Conservation (phyloP, 1,140 invertebrate species). For the Aricia agestis region DNA sequence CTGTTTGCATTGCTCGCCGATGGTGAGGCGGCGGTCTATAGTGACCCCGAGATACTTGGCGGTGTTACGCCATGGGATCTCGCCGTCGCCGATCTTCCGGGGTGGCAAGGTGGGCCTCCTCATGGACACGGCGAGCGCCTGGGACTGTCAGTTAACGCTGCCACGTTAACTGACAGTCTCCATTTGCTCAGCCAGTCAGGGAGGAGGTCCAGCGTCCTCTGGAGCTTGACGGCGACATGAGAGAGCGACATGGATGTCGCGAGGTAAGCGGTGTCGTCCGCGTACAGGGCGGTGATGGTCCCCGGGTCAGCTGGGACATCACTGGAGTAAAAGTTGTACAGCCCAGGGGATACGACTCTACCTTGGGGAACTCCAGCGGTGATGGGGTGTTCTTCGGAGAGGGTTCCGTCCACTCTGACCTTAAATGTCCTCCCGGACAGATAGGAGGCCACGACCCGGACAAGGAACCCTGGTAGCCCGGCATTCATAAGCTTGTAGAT, state of each 20-base stretch:
- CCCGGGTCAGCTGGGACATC: constrained; percentile 40
- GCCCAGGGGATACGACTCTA: constrained; percentile 39
- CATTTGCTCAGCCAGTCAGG: constrained; percentile 23
- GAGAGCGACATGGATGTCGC: constrained; percentile 13
- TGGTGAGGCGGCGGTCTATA: not conserved
- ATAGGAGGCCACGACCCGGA: constrained; percentile 23
- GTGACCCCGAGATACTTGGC: not conserved
- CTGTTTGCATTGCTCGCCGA: not conserved
- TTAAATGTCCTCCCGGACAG: constrained; percentile 19
- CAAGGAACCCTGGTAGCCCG: constrained; percentile 11
- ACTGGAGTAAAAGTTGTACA: constrained; percentile 42
- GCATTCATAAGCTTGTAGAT: constrained; percentile 35
- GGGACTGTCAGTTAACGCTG: not conserved
- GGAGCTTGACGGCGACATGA: not conserved
- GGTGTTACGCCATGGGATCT: not conserved
- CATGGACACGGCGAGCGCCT: not conserved
- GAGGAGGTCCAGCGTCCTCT: constrained; percentile 19
- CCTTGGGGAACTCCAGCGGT: constrained; percentile 44
- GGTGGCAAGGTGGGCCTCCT: not conserved
- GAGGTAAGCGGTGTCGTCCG: constrained; percentile 31
- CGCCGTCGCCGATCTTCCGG: not conserved
- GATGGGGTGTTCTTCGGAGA: constrained; percentile 17
- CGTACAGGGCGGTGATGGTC: constrained; percentile 23
- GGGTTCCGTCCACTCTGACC: constrained; percentile 19
- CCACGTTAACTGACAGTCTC: constrained; percentile 18